Evolutionary conservation across 2,888 invertebrate species (phyloP).

Genomic region (Agriopis aurantiaria): DNA sequence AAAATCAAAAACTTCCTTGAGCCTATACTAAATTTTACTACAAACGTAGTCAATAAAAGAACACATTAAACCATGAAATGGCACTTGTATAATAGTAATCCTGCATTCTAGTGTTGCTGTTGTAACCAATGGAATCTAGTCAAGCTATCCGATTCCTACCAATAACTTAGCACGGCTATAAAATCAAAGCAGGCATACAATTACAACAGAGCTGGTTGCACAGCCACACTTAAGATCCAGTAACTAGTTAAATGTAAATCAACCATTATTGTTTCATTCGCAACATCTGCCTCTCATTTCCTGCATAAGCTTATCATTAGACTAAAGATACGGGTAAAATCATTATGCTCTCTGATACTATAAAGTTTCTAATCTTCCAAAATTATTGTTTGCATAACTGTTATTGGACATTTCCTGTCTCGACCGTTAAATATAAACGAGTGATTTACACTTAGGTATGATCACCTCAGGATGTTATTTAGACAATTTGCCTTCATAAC

Average conservation of each 20-base stretch:
- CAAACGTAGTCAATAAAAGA: constrained; percentile 13
- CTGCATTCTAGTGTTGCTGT: constrained; percentile 16
- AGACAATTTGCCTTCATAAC: constrained; percentile 38
- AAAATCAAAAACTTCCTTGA: no score
- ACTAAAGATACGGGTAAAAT: constrained; percentile 43
- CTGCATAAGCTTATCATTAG: constrained; percentile 57
- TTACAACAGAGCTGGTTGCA: constrained; percentile 18
- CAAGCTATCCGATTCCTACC: constrained; percentile 26
- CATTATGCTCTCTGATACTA: constrained; percentile 4
- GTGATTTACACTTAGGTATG: constrained; percentile 56
- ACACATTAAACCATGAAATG: constrained; percentile 16
- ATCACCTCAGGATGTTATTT: no score
- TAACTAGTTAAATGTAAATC: constrained; percentile 38
- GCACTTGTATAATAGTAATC: constrained; percentile 13
- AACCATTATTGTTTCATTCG: constrained; percentile 63
- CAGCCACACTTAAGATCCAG: constrained; percentile 28
- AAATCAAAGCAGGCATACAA: constrained; percentile 31
- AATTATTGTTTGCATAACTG: constrained; percentile 35
- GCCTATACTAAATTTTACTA: not conserved
- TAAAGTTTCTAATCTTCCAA: constrained; percentile 22
- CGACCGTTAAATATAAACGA: constrained; percentile 73
- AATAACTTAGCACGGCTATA: constrained; percentile 25
- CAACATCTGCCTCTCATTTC: constrained; percentile 76
- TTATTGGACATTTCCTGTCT: constrained; percentile 52
- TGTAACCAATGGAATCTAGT: constrained; percentile 21